Evolutionary conservation across 2,797 vertebrate genomes (phyloP).

Genomic region (Oryzias sinensis): DNA sequence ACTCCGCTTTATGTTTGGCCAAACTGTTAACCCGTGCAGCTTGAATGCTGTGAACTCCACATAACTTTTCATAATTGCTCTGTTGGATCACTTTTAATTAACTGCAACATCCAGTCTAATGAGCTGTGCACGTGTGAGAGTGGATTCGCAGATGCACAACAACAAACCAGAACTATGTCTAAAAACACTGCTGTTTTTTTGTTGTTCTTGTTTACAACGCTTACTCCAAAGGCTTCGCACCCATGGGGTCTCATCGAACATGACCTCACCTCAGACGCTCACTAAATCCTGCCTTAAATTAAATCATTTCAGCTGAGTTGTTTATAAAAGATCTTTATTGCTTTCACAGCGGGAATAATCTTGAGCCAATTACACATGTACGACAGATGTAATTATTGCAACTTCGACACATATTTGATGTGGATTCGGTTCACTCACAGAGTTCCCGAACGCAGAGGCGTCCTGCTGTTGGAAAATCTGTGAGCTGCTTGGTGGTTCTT

Average conservation of each 20-base stretch:
- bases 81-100: conserved; percentile 16
- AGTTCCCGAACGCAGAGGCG: not conserved
- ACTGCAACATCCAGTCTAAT: conserved; percentile 9
- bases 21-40: conserved; percentile 11
- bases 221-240: conserved; percentile 8
- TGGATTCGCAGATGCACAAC: conserved; percentile 9
- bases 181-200: not conserved
- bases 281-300: conserved; percentile 47
- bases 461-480: conserved; percentile 14
- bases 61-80: conserved; percentile 11
- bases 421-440: conserved; percentile 22
- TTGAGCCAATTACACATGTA: conserved; percentile 42
- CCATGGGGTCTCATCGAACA: conserved; percentile 24
- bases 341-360: conserved; percentile 20
- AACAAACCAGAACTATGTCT: not conserved
- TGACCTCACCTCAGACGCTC: conserved; percentile 26
- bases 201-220: conserved; percentile 28
- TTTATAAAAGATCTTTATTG: conserved; percentile 39
- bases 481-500: not conserved
- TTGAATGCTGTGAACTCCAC: conserved; percentile 25
- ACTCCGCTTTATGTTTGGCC: conserved; percentile 26
- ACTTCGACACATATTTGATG: conserved; percentile 28
- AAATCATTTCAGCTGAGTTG: conserved; percentile 50
- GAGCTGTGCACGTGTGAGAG: conserved; percentile 7
- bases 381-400: conserved; percentile 30